Evolutionary conservation across 2,797 vertebrate genomes (phyloP).

Genomic region (Pangasius macronema): DNA sequence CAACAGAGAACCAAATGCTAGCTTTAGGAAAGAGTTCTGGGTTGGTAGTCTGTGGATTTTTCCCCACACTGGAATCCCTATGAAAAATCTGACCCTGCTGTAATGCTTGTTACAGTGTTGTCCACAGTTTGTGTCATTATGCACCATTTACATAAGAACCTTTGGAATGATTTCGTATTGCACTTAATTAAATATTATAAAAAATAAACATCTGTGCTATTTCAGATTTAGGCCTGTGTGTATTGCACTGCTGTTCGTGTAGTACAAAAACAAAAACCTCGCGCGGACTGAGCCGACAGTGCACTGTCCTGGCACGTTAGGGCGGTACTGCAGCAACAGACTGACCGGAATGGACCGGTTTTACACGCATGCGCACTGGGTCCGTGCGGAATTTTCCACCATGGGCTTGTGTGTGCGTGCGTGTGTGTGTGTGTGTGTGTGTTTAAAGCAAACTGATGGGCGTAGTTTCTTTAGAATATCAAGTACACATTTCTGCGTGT

Average conservation of each 20-base stretch:
- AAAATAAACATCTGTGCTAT: not conserved
- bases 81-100: not conserved
- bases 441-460: not conserved
- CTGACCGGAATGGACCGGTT: slow-evolving; percentile 48
- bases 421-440: not conserved
- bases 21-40: not conserved
- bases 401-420: not conserved
- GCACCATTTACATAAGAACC: not conserved
- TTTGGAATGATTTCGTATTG: not conserved
- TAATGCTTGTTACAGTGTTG: not conserved
- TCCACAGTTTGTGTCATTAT: not conserved
- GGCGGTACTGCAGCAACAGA: too few relatives aligned
- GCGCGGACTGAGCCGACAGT: too few relatives aligned
- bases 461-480: not conserved
- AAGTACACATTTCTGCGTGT: not conserved
- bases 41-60: not conserved
- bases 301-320: too few relatives aligned
- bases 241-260: not conserved
- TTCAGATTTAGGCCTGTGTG: too few relatives aligned
- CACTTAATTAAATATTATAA: not conserved
- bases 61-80: too few relatives aligned
- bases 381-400: slow-evolving; percentile 61
- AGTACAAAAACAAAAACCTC: too few relatives aligned
- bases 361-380: slow-evolving; percentile 55
- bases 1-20: not conserved